Conservation (phyloP, 2,888 invertebrate genomes). For the Drosophila seclusa region DNA sequence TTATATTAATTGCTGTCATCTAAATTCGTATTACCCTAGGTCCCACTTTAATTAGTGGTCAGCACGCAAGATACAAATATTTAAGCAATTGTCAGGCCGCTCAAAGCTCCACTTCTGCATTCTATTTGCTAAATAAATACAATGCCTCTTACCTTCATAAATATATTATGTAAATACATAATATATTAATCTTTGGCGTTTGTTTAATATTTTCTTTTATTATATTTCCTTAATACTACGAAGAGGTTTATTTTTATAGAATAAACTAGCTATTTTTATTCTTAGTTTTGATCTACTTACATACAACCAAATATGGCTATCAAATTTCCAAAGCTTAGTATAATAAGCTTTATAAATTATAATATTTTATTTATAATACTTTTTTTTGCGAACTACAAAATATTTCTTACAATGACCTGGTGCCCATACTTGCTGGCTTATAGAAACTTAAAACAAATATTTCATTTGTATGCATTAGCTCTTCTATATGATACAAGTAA, state of each 20-base stretch:
- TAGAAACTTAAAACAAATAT: background rate
- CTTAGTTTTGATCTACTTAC: background rate
- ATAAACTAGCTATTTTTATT: background rate
- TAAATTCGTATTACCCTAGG: slow-evolving; percentile 55
- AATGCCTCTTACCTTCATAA: background rate
- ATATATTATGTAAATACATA: background rate
- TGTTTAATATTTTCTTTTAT: background rate
- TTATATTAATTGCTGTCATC: slow-evolving; percentile 64
- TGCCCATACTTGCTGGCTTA: background rate
- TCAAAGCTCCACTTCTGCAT: slow-evolving; percentile 24
- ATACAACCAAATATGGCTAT: background rate
- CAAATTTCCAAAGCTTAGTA: background rate
- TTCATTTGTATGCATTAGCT: background rate
- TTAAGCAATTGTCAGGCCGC: slow-evolving; percentile 34
- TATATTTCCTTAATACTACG: background rate
- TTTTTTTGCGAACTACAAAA: background rate
- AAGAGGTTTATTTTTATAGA: background rate
- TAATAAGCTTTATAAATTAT: background rate
- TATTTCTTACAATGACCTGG: background rate
- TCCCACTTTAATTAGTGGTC: slow-evolving; percentile 58
- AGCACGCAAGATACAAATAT: slow-evolving; percentile 50
- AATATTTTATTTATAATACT: background rate
- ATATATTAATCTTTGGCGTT: background rate
- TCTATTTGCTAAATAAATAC: background rate
- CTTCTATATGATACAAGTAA: background rate